phyloP scores from a whole-genome alignment of 92 coral and sea anemone genomes.

The Paragorgia papillata region DNA sequence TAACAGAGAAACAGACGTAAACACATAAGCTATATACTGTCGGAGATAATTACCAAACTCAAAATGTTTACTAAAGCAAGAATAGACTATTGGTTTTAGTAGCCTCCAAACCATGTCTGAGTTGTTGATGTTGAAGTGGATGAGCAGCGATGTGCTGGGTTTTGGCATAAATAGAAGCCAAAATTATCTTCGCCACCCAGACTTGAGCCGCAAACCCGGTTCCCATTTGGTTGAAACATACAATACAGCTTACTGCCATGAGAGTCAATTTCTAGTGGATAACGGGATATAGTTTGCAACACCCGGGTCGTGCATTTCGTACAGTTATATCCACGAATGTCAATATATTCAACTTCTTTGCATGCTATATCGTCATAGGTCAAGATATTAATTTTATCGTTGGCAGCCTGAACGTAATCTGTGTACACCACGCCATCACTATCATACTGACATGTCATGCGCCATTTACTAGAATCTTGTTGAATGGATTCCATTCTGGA shows the following conservation, averaged over 20 bases:
- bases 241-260: no score
- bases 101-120: conserved; percentile 30
- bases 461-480: background rate
- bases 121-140: background rate
- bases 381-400: background rate
- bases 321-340: background rate
- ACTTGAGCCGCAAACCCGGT: background rate
- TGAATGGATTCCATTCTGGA: conserved; percentile 12
- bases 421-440: background rate
- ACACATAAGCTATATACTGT: no score
- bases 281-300: background rate
- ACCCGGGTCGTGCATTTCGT: background rate
- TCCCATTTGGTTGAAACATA: background rate
- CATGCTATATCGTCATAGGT: background rate
- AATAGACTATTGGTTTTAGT: no score
- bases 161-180: conserved; percentile 13
- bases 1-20: no score
- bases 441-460: conserved; percentile 7
- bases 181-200: background rate
- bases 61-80: no score
- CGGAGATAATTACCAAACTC: no score
- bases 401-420: background rate
- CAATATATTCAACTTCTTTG: background rate
- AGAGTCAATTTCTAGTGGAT: no score
- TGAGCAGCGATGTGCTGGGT: conserved; percentile 3